phyloP scores from a whole-genome alignment of 2,113 vertebrate species.

The Arenaria interpres region DNA sequence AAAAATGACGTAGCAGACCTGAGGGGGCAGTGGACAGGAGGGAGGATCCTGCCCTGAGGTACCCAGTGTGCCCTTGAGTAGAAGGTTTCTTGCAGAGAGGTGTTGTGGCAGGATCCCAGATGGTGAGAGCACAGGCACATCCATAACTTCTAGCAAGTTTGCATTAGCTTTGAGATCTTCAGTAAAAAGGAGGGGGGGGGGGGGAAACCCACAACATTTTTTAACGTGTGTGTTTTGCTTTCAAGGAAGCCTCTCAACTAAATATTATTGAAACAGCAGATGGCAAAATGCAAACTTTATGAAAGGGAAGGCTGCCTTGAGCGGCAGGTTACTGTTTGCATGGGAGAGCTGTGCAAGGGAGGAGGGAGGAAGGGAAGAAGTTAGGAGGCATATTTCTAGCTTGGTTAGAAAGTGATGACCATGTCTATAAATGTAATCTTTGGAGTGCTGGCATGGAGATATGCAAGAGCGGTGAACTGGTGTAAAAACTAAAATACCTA shows the following conservation, averaged over 20 bases:
- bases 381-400: constrained; percentile 14
- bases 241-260: constrained; percentile 62
- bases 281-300: constrained; percentile 53
- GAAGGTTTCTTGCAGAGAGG: neutral
- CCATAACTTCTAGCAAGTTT: constrained; percentile 47
- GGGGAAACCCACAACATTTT: neutral
- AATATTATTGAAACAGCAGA: constrained; percentile 47
- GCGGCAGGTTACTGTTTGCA: constrained; percentile 23
- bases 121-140: neutral
- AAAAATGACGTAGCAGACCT: neutral
- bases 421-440: constrained; percentile 48
- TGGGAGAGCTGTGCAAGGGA: neutral
- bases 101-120: neutral
- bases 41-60: neutral
- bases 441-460: constrained; percentile 48
- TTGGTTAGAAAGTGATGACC: constrained; percentile 46
- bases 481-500: constrained; percentile 67
- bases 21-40: neutral
- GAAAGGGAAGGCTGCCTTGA: constrained; percentile 11
- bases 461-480: constrained; percentile 60
- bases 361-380: constrained; percentile 23
- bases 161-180: neutral
- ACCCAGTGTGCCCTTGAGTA: neutral
- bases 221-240: constrained; percentile 11
- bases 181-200: neutral